Conservation (phyloP, 2,797 vertebrate genomes). For the Bovichtus variegatus region DNA sequence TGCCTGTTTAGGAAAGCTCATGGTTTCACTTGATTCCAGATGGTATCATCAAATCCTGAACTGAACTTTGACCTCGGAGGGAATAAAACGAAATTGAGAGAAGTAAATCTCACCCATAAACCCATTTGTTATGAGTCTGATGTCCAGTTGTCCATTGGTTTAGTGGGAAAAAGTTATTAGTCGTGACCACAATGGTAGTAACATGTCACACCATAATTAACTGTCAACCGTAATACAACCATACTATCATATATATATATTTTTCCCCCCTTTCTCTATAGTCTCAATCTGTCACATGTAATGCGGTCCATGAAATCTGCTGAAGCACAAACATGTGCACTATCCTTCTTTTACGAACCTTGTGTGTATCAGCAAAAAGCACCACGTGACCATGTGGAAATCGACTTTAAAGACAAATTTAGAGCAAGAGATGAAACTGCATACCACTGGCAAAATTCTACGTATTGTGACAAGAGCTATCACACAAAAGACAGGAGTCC, state of each 20-base stretch:
- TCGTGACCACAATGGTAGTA: slow-evolving; percentile 23
- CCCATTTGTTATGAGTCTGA: slow-evolving; percentile 27
- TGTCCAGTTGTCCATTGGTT: slow-evolving; percentile 45
- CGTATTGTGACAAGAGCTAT: slow-evolving; percentile 42
- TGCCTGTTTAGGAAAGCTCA: slow-evolving; percentile 57
- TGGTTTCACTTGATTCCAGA: slow-evolving; percentile 66
- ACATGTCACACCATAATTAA: slow-evolving; percentile 63
- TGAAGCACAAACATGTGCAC: slow-evolving; percentile 21
- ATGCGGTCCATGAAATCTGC: slow-evolving; percentile 39
- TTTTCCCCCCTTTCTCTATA: not conserved
- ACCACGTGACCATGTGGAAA: slow-evolving; percentile 15
- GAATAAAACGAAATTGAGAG: slow-evolving; percentile 67
- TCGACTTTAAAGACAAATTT: slow-evolving; percentile 44
- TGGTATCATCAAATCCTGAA: slow-evolving; percentile 61
- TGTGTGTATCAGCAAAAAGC: slow-evolving; percentile 30
- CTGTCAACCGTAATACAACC: slow-evolving; percentile 52
- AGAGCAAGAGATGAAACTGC: slow-evolving; percentile 44
- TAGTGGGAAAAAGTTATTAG: slow-evolving; percentile 37
- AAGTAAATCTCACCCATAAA: slow-evolving; percentile 48
- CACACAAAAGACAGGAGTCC: slow-evolving; percentile 37
- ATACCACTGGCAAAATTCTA: slow-evolving; percentile 28
- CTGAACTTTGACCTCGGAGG: slow-evolving; percentile 66
- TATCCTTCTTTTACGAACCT: slow-evolving; percentile 19
- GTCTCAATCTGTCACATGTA: slow-evolving; percentile 44
- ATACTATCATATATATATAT: slow-evolving; percentile 40